Evolutionary conservation across 64 coral and sea anemone species (phyloP).

Genomic region (Porites lutea): DNA sequence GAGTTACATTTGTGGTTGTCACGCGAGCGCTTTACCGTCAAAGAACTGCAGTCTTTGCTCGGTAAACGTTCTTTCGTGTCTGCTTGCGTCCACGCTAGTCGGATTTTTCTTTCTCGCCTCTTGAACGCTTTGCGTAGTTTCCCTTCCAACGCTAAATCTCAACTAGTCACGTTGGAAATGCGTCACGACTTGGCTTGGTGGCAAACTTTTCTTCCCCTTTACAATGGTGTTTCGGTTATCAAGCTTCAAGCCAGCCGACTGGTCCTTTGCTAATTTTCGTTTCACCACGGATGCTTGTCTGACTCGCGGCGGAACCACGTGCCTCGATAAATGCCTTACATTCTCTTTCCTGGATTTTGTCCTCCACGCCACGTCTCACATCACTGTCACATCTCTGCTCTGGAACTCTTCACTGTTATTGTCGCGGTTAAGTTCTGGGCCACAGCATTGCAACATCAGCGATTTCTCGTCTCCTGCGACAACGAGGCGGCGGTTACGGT

Average conservation of each 20-base stretch:
- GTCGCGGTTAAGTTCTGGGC: slow-evolving; percentile 29
- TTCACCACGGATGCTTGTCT: too few species aligned
- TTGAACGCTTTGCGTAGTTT: not conserved
- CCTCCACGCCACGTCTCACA: not conserved
- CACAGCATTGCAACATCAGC: not conserved
- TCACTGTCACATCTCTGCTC: slow-evolving; percentile 5
- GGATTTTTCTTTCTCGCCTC: slow-evolving; percentile 18
- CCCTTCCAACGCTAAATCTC: too few species aligned
- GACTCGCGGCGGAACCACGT: too few species aligned
- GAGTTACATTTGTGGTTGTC: not conserved
- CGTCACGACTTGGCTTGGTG: too few species aligned
- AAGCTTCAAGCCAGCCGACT: too few species aligned
- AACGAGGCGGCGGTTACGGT: not conserved
- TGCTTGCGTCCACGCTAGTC: not conserved
- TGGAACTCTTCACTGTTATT: slow-evolving; percentile 29
- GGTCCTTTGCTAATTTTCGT: too few species aligned
- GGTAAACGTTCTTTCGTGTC: slow-evolving; percentile 20
- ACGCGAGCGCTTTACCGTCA: not conserved
- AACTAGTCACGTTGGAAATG: too few species aligned
- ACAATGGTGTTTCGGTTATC: too few species aligned
- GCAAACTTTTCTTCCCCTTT: too few species aligned
- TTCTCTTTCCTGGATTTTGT: not conserved
- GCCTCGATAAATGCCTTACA: too few species aligned
- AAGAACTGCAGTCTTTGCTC: slow-evolving; percentile 1
- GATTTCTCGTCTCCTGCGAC: not conserved